Evolutionary conservation across 2,888 invertebrate genomes (phyloP).

Genomic region (Dascillus cervinus): DNA sequence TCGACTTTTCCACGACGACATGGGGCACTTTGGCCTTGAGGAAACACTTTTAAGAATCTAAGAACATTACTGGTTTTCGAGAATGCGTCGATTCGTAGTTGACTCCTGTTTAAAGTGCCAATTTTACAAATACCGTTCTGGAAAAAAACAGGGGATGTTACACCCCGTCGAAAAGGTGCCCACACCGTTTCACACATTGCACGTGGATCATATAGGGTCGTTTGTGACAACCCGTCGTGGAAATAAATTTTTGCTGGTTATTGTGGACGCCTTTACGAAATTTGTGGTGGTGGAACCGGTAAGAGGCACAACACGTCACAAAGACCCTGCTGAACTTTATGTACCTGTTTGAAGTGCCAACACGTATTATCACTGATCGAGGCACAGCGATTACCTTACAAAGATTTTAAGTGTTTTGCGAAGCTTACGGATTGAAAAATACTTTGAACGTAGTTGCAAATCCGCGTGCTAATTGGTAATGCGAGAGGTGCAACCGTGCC

Average conservation of each 20-base stretch:
- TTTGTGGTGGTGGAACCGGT: conserved; percentile 18
- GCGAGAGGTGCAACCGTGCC: no score
- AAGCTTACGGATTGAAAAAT: conserved; percentile 20
- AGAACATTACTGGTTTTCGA: conserved; percentile 3
- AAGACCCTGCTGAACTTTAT: conserved; percentile 12
- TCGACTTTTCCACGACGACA: conserved; percentile 5
- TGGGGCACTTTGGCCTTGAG: conserved; percentile 1
- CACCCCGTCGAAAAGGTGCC: conserved; percentile 6
- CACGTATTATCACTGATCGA: conserved; percentile 20
- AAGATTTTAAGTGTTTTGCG: conserved; percentile 20
- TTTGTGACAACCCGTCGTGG: conserved; percentile 15
- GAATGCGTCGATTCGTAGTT: conserved; percentile 5
- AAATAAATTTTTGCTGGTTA: conserved; percentile 19
- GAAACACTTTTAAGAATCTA: conserved; percentile 4
- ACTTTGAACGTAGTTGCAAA: conserved; percentile 14
- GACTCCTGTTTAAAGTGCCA: conserved; percentile 3
- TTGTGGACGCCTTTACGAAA: conserved; percentile 24
- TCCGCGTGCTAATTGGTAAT: conserved; percentile 19
- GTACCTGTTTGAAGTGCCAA: conserved; percentile 21
- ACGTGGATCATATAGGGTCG: conserved; percentile 22
- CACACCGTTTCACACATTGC: conserved; percentile 5
- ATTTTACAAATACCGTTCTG: neutral
- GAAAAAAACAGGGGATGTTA: conserved; percentile 3
- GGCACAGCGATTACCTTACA: conserved; percentile 22
- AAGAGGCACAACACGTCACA: conserved; percentile 14